These are phyloP conservation scores for Caenorhabditis sp. DNA, from an alignment of 2,888 invertebrate genomes.

Conservation along the genomic window DNA sequence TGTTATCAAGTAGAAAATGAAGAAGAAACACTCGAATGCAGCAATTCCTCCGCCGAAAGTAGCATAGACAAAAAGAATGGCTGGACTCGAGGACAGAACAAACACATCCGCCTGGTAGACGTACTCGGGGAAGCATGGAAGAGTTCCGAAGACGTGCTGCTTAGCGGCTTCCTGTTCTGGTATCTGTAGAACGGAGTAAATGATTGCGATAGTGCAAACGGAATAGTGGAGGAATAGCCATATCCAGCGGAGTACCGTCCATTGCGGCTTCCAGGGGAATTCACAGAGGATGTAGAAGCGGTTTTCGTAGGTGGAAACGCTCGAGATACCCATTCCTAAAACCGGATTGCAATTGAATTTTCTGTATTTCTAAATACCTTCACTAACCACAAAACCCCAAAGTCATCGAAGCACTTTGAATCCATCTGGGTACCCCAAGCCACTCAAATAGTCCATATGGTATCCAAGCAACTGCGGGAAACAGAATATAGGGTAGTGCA, in stretches of 20 bases:
- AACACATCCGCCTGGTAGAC: neutral
- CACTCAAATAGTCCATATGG: too few relatives aligned
- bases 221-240: neutral
- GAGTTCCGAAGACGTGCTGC: neutral
- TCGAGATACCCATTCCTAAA: too few relatives aligned
- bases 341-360: too few relatives aligned
- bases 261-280: neutral
- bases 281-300: neutral
- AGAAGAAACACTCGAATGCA: too few relatives aligned
- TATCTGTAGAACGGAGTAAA: neutral
- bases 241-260: neutral
- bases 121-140: slow-evolving; percentile 6
- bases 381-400: too few relatives aligned
- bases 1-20: too few relatives aligned
- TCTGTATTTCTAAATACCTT: too few relatives aligned
- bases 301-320: neutral
- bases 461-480: too few relatives aligned
- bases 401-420: too few relatives aligned
- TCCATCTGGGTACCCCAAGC: too few relatives aligned
- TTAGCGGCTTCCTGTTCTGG: neutral
- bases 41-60: neutral
- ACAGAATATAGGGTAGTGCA: too few relatives aligned
- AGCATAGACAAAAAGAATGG: neutral
- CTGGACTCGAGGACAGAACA: slow-evolving; percentile 2
- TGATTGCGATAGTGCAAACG: neutral